Base-by-base conservation (phyloP, 2,888 invertebrate genomes). In the Rotaria sp. region DNA sequence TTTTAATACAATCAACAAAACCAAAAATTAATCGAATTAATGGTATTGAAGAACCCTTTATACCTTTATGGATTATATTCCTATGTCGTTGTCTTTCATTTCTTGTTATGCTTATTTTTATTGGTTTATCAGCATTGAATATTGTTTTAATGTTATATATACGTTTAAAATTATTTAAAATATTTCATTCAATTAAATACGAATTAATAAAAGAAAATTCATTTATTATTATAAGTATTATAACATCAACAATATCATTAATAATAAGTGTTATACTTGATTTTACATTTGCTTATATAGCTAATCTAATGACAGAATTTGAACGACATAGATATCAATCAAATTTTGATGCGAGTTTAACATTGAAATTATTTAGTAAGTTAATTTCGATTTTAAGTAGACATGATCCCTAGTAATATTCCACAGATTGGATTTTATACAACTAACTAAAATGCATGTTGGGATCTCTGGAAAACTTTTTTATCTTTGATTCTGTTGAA, bases 11-110 rank as follows among this genome's bases (percentile, higher is more conserved):
- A 75, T 24, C 38, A 24, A 75, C 24, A 75, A 21, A 38, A 41
- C 41, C 75, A 26, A 38, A 41, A 41, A 41, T 75, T 24, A 84
- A 84, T 55, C 50, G 48, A 24, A 21, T n/a, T 35, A 67, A 74
- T 48, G 80, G 80, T 55, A 55, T 85, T 50, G 80, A 75, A 45
- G 87, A 87, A 84, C 85, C 87, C 8, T 87, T 80, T 84, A 80
- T 87, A 1, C 85, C 87, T 18, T 45, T 80, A 75, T 30, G 48
- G 57, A 86, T 57, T n/a, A 30, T 75, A n/a, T 55, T 80, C 11
- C 13, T 80, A 30, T 45, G 85, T 30, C 85, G 85, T 75, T 50
- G 45, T 30, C n/a, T 86, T 21, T 86, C 86, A 30, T 55, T 85
- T 86, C 50, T 85, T 48, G 80, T 86, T 74, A 52, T 85, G 10